These are phyloP conservation scores for Halcyon malimbica DNA, from an alignment of 2,113 vertebrate genomes.

Conservation along the genomic window DNA sequence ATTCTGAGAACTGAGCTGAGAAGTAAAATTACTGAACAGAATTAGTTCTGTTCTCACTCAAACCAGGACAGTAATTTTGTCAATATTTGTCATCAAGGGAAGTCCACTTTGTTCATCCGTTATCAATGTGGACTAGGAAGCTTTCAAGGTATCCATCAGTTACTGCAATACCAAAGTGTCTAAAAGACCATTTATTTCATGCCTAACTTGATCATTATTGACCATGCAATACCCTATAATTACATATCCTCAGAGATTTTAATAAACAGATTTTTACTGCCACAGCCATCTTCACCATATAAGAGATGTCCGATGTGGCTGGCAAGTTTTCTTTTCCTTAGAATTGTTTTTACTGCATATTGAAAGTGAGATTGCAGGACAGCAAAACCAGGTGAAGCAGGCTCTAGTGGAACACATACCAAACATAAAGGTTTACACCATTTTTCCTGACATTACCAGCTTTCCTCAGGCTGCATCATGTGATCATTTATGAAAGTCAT, in stretches of 20 bases:
- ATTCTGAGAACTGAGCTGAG: too few species aligned
- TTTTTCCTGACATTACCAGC: not conserved
- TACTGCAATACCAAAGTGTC: not conserved
- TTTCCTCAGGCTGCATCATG: not conserved
- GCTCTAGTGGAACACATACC: not conserved
- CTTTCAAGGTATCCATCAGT: not conserved
- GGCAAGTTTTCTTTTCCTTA: not conserved
- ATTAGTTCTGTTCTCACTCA: too few species aligned
- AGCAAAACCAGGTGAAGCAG: not conserved
- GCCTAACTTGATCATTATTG: not conserved
- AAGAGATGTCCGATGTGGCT: not conserved
- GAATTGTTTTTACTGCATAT: not conserved
- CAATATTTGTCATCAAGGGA: not conserved
- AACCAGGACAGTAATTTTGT: not conserved
- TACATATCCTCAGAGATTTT: not conserved
- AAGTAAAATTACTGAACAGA: too few species aligned
- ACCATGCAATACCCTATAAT: not conserved
- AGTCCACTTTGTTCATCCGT: not conserved
- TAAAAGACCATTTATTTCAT: not conserved
- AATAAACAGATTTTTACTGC: conserved; percentile 43
- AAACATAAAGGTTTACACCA: not conserved
- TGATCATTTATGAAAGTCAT: not conserved
- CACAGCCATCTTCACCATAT: not conserved
- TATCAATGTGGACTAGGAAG: not conserved
- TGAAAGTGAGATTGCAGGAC: not conserved